Conservation (phyloP, 1,140 invertebrate genomes). For the Psilanteris sp. region DNA sequence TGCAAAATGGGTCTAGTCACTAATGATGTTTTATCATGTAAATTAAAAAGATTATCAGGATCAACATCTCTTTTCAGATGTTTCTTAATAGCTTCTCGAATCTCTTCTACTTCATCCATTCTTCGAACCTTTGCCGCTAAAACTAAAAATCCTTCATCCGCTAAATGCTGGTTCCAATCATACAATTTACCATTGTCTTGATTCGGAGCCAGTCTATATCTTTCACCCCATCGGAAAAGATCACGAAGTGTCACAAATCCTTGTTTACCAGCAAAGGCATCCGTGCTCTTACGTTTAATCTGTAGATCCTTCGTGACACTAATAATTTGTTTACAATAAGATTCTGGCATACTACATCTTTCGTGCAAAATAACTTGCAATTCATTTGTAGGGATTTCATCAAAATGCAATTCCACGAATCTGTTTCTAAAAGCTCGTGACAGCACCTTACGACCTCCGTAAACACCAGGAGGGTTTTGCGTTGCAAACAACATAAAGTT, state of each 20-base stretch:
- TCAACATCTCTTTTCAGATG: constrained; percentile 90
- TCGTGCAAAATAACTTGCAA: constrained; percentile 94
- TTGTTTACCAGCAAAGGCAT: constrained; percentile 95
- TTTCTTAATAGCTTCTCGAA: constrained; percentile 90
- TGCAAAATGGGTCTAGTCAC: constrained; percentile 88
- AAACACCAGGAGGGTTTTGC: constrained; percentile 98
- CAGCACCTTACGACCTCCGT: constrained; percentile 96
- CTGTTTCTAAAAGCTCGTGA: constrained; percentile 98
- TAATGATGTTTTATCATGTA: constrained; percentile 86
- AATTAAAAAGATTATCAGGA: constrained; percentile 87
- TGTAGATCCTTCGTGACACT: constrained; percentile 95
- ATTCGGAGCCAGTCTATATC: constrained; percentile 88
- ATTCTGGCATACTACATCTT: constrained; percentile 91
- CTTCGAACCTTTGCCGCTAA: constrained; percentile 96
- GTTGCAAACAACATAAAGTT: constrained; percentile 99
- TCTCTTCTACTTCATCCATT: constrained; percentile 87
- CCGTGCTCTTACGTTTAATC: constrained; percentile 88
- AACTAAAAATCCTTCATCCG: constrained; percentile 97
- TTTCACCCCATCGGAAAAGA: constrained; percentile 98
- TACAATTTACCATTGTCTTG: constrained; percentile 83
- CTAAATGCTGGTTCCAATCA: constrained; percentile 98
- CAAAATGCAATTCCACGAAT: constrained; percentile 98
- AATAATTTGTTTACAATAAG: constrained; percentile 96
- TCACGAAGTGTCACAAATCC: constrained; percentile 97
- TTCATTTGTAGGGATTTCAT: constrained; percentile 94